Evolutionary conservation across 2,888 invertebrate species (phyloP).

Genomic region (Lamproptera curius): DNA sequence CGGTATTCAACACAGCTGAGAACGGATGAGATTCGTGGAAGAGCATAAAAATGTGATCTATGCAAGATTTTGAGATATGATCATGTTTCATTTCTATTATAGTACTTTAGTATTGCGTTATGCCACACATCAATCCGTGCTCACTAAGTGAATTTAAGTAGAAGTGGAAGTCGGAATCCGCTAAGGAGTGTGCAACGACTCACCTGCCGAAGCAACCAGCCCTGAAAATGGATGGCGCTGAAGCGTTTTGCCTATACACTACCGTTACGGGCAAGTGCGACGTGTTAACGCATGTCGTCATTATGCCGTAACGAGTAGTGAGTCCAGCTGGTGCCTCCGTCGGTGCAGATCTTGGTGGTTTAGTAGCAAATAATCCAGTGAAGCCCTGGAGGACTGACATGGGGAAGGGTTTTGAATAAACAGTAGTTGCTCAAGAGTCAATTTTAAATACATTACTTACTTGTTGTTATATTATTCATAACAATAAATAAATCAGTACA

Average conservation of each 20-base stretch:
- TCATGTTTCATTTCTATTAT: too few species aligned
- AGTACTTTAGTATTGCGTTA: too few species aligned
- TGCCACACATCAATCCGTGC: too few species aligned
- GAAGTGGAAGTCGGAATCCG: conserved; percentile 86
- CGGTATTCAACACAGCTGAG: too few species aligned
- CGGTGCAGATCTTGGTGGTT: conserved; percentile 82
- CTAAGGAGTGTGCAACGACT: conserved; percentile 75
- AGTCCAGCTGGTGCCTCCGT: conserved; percentile 73
- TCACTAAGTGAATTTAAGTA: too few species aligned
- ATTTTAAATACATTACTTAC: too few species aligned
- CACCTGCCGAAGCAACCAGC: conserved; percentile 81
- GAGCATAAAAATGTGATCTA: too few species aligned
- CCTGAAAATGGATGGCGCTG: conserved; percentile 83
- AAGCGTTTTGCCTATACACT: conserved; percentile 68
- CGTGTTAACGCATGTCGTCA: background rate
- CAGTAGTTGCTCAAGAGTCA: conserved; percentile 78
- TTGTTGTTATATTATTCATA: too few species aligned
- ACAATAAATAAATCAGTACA: too few species aligned
- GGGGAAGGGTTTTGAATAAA: conserved; percentile 57
- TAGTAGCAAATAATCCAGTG: conserved; percentile 85
- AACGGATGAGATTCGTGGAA: too few species aligned
- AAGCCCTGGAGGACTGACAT: conserved; percentile 28
- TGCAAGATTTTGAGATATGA: too few species aligned
- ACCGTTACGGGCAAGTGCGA: conserved; percentile 40
- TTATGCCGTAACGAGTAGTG: conserved; percentile 27